Base-by-base conservation (phyloP, 2,888 invertebrate species). In the Artemia sinica region DNA sequence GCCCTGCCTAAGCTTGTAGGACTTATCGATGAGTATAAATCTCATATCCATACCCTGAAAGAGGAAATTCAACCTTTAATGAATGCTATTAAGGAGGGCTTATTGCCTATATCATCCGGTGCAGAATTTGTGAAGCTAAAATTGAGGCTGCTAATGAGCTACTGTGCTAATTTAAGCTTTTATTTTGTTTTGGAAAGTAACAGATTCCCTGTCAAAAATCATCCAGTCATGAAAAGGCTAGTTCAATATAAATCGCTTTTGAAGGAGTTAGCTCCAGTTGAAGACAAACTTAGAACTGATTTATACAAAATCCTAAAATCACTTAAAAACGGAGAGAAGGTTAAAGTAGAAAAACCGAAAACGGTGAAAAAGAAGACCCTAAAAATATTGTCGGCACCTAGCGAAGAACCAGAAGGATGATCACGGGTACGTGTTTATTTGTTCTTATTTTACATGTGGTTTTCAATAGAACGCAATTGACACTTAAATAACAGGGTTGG, bases 161-260 rank as follows among this genome's bases (percentile, higher is more conserved):
- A 94, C 76, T 88, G 88, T 74, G 84, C 86, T 41, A 93, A 94
- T 77, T 85, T 94, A 58, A 83, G 85, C 67, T 91, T 89, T 79
- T 94, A 93, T 78, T 77, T 95, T 73, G 81, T 89, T 73, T 78
- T 95, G 14, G 91, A 92, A 81, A 83, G 88, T 69, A 74, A 78
- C 0, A 86, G 86, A 75, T 79, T 82, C 41, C 82, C 84, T 69
- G 82, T 89, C 28, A 84, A 85, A 74, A 85, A 86, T 73, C 96
- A 97, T 81, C 95, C 96, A n/a, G 85, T 95, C 13, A 84, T 90
- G 65, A 88, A 89, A 76, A 82, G 90, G 72, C 80, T 96, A 68
- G 85, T 87, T 71, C 89, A 91, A 75, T 88, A 88, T 75, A 83
- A 86, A 71, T 84, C 89, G 77, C 80, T 91, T 74, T 78, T 91